phyloP scores from a whole-genome alignment of 2,113 vertebrate genomes.

The Trematomus loennbergii region DNA sequence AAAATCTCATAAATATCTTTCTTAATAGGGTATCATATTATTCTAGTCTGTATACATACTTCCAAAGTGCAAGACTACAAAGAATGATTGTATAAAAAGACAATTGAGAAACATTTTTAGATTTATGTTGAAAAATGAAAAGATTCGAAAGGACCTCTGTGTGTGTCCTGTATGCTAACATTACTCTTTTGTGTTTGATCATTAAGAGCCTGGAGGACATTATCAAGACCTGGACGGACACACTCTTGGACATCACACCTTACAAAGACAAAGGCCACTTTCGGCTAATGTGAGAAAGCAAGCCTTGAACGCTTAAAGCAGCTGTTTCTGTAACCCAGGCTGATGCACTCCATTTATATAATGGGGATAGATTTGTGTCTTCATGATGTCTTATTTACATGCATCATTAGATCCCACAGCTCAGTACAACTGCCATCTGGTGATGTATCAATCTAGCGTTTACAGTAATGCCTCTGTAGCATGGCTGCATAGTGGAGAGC shows the following conservation, averaged over 20 bases:
- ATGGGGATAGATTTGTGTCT: not conserved
- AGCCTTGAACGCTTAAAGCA: not conserved
- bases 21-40: not conserved
- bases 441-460: conserved; percentile 2
- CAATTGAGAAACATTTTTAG: too few relatives aligned
- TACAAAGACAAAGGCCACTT: conserved; percentile 69
- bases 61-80: not conserved
- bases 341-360: not conserved
- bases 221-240: conserved; percentile 62
- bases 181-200: conserved; percentile 23
- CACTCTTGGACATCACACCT: conserved; percentile 50
- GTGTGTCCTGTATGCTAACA: not conserved
- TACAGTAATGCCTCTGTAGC: not conserved
- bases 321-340: not conserved
- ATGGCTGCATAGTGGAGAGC: not conserved
- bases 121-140: too few relatives aligned
- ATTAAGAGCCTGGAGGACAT: conserved; percentile 64
- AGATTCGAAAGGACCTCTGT: too few relatives aligned
- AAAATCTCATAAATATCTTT: too few relatives aligned
- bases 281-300: conserved; percentile 58
- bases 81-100: too few relatives aligned
- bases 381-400: not conserved
- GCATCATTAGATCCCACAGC: not conserved
- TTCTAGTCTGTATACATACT: not conserved
- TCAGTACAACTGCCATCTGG: conserved; percentile 9